Evolutionary conservation across 2,797 vertebrate genomes (phyloP), one percentile per base, ranked within the genome.

Genomic region (Mus minutoides): DNA sequence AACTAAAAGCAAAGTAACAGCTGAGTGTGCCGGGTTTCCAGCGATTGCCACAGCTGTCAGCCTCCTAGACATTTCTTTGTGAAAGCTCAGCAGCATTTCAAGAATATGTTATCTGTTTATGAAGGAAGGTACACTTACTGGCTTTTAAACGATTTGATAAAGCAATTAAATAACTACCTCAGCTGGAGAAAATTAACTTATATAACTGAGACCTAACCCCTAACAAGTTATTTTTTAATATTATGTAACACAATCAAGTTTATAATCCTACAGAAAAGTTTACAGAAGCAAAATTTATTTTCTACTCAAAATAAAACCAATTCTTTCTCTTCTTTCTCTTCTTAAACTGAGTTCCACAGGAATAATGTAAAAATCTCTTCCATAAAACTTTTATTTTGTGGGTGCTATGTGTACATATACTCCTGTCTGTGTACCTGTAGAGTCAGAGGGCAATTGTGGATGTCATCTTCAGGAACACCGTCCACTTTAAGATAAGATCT

Each of bases 321-420:
- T 73, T 93, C 40, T 58, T 71, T 91, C 60, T 69, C 67, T 73
- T 93, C 40, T 58, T 71, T 91, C 60, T 69, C 67, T 95, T 90
- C 76, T 21, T 79, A 95, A 88, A 92, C 2, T 60, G 88, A 91
- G 17, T 88, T 95, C 16, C 69, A 46, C 4, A 6, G 89, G 52
- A 96, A 83, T 88, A n/a, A 94, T 91, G 80, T 54, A 84, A 90
- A 90, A 91, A 26, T 40, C 29, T 95, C 52, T 96, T 34, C 43
- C 49, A 77, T 56, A 87, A 94, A 93, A 79, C 19, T n/a, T 22
- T 54, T 71, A 71, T 24, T 86, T 26, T 49, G 46, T 87, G 34
- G 52, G 84, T 69, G 62, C 34, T 86, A 1, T 71, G 46, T 71
- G 34, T n/a, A 85, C 46, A 22, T 37, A 9, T 4, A 24, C 83